phyloP scores from a whole-genome alignment of 2,888 invertebrate genomes.

The Ectemnius continuus region DNA sequence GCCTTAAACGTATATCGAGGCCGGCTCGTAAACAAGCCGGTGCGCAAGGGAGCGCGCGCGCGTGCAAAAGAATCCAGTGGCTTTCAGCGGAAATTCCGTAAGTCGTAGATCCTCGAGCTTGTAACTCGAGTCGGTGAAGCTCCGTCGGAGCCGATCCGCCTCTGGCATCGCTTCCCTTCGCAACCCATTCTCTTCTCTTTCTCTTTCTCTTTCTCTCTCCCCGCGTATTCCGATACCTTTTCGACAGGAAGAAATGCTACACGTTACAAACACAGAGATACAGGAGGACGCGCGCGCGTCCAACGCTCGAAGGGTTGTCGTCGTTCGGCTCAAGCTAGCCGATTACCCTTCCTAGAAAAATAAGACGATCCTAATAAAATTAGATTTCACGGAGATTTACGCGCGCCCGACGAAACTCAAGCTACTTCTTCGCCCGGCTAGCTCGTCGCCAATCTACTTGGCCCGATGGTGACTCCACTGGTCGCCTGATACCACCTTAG shows the following conservation, averaged over 20 bases:
- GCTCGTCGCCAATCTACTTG: constrained; percentile 23
- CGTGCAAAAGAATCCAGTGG: constrained; percentile 29
- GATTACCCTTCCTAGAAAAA: constrained; percentile 38
- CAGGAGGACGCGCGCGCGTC: too few relatives aligned
- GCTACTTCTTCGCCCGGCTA: constrained; percentile 11
- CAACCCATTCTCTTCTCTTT: too few relatives aligned
- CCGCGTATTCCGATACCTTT: constrained; percentile 34
- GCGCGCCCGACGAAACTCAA: constrained; percentile 26
- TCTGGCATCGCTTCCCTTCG: too few relatives aligned
- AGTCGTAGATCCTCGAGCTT: constrained; percentile 42
- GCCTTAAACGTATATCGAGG: constrained; percentile 8
- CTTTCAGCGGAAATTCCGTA: constrained; percentile 43
- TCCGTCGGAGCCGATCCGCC: constrained; percentile 34
- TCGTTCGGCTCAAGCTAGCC: constrained; percentile 16
- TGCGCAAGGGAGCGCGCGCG: too few relatives aligned
- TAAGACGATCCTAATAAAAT: constrained; percentile 47
- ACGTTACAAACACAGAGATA: not conserved
- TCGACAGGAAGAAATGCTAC: constrained; percentile 9
- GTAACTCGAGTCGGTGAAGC: constrained; percentile 52
- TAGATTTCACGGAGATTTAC: constrained; percentile 44
- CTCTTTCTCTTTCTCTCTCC: not conserved
- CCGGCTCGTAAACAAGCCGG: constrained; percentile 24
- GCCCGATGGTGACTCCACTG: constrained; percentile 1
- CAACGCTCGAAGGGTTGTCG: not conserved
- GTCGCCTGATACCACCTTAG: not conserved